Evolutionary conservation across 64 coral and sea anemone genomes (phyloP), one percentile per base, ranked within the genome.

Genomic region (Montipora efflorescens): DNA sequence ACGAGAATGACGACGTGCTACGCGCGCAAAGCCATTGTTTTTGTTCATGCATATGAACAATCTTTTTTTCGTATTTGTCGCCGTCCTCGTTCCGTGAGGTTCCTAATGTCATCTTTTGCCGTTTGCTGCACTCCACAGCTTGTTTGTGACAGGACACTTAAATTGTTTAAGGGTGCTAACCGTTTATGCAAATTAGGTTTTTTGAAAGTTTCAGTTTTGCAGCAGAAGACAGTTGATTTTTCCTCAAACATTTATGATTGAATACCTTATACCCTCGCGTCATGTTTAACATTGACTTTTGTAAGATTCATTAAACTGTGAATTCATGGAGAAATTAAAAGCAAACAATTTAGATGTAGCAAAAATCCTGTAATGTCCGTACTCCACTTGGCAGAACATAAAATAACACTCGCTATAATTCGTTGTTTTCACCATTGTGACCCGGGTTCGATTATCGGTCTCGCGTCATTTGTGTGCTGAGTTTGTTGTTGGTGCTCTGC

Each of bases 241-340:
- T 71, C 67, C 67, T 71, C 67, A 71, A 71, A 22, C 5, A 9
- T 71, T 71, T 71, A 71, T 71, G 67, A 71, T 71, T 71, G 67
- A 71, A 71, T 71, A 71, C 20, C 67, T 71, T 71, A 9, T 71
- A 71, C 67, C 67, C 67, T 71, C 9, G 67, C 67, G 67, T 71
- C 67, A 71, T 71, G 20, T 71, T 71, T 71, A 71, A 71, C 11
- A 71, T 15, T 71, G 67, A 71, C 3, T 71, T 71, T 71, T 71
- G 67, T 71, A 71, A 71, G 67, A 71, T 71, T 71, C 67, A 71
- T 71, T 71, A 22, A 71, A 71, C 20, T 71, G 67, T 71, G 67
- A 71, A 71, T 71, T 71, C 67, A 71, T 71, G 67, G 67, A 71
- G 67, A 71, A 71, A 71, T 71, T 71, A 71, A 71, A 71, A 71